phyloP scores from a whole-genome alignment of 2,797 vertebrate species.

The Malurus leucopterus region DNA sequence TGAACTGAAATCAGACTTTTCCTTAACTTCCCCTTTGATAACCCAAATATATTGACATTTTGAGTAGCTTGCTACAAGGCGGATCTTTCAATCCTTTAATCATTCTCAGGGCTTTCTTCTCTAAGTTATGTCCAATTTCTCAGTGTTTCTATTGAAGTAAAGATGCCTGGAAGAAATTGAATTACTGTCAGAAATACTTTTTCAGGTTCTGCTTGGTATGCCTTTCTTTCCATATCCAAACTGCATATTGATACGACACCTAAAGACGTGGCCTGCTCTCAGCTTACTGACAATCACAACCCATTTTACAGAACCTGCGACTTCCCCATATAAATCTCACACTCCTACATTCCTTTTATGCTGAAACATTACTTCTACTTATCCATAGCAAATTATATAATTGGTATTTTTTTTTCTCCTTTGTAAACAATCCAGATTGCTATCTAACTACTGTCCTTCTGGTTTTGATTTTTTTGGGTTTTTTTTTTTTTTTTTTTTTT shows the following conservation, averaged over 20 bases:
- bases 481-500: neutral
- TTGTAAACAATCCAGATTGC: neutral
- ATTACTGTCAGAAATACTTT: neutral
- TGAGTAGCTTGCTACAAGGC: neutral
- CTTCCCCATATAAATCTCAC: neutral
- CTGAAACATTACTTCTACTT: neutral
- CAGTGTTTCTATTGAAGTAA: neutral
- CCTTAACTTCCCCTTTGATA: constrained; percentile 6
- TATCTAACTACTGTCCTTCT: neutral
- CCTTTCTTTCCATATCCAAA: neutral
- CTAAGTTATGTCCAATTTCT: neutral
- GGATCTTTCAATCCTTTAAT: neutral
- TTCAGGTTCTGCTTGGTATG: neutral
- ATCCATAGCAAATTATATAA: neutral
- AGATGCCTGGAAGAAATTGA: neutral
- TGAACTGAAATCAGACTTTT: neutral
- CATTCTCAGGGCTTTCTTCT: constrained; percentile 13
- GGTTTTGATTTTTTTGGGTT: neutral
- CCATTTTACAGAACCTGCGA: neutral
- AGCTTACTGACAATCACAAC: neutral
- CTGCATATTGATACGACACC: neutral
- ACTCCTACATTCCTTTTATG: neutral
- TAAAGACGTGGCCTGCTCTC: neutral
- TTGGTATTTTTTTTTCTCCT: neutral
- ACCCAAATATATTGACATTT: constrained; percentile 13